Conservation (phyloP, 2,797 vertebrate species). For the Menidia menidia region DNA sequence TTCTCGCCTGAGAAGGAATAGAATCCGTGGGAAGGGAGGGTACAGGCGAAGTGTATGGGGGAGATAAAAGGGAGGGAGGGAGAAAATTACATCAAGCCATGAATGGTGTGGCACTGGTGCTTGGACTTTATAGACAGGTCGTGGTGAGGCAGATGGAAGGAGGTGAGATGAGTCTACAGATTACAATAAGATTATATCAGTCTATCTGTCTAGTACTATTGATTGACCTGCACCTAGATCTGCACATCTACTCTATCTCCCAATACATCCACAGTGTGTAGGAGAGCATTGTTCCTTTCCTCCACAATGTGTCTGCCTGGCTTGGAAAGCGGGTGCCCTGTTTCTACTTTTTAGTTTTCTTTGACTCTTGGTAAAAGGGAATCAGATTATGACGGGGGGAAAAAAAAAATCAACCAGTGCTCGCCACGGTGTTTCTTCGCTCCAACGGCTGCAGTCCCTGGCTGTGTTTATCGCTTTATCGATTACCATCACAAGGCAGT, state of each 20-base stretch:
- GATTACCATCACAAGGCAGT: slow-evolving; percentile 82
- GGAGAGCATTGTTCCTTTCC: slow-evolving; percentile 37
- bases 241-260: slow-evolving; percentile 33
- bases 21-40: slow-evolving; percentile 51
- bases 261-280: slow-evolving; percentile 2
- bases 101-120: slow-evolving; percentile 54
- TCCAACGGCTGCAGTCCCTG: slow-evolving; percentile 67
- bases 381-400: slow-evolving; percentile 55
- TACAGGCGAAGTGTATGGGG: slow-evolving; percentile 39
- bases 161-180: slow-evolving; percentile 59
- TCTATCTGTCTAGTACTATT: slow-evolving; percentile 63
- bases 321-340: slow-evolving; percentile 25
- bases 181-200: slow-evolving; percentile 75
- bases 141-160: slow-evolving; percentile 13
- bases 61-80: slow-evolving; percentile 63
- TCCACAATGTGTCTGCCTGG: slow-evolving; percentile 5
- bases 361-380: slow-evolving; percentile 47
- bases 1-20: slow-evolving; percentile 67
- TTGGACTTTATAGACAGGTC: slow-evolving; percentile 59
- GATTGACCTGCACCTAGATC: slow-evolving; percentile 72
- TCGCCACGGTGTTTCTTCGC: slow-evolving; percentile 67
- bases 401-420: slow-evolving; percentile 61
- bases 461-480: slow-evolving; percentile 79
- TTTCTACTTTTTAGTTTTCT: not conserved
- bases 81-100: slow-evolving; percentile 65